phyloP scores from a whole-genome alignment of 1,140 invertebrate genomes.

The Contarinia nasturtii region DNA sequence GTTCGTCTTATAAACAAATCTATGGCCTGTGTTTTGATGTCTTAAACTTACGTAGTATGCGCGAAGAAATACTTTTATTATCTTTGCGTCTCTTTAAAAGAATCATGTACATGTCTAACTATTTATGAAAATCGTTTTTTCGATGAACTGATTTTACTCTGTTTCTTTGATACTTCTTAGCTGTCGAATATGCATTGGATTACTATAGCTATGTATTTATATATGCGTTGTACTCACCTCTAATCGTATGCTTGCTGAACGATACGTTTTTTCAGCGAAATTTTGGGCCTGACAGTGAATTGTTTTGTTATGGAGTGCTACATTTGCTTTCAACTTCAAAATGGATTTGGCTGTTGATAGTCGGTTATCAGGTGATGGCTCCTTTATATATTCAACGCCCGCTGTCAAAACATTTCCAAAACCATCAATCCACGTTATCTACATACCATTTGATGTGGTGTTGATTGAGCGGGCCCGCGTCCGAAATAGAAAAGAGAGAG shows the following conservation, averaged over 20 bases:
- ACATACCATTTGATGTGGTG: slow-evolving; percentile 4
- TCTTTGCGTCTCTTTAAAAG: too few species aligned
- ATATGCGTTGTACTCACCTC: slow-evolving; percentile 27
- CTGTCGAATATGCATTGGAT: not conserved
- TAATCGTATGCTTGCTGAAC: slow-evolving; percentile 40
- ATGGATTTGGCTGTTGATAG: slow-evolving; percentile 47
- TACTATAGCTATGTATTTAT: not conserved
- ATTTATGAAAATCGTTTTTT: not conserved
- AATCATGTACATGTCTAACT: too few species aligned
- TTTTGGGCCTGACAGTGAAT: slow-evolving; percentile 64
- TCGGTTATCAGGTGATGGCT: slow-evolving; percentile 40
- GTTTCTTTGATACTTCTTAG: too few species aligned
- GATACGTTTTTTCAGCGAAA: slow-evolving; percentile 43
- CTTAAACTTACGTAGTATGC: too few species aligned
- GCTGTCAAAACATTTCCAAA: slow-evolving; percentile 40
- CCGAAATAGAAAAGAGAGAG: too few species aligned
- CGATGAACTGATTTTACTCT: not conserved
- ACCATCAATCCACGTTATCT: slow-evolving; percentile 67
- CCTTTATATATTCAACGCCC: slow-evolving; percentile 37
- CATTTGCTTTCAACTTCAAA: slow-evolving; percentile 49
- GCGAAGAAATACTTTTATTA: too few species aligned
- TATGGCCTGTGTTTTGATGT: too few species aligned
- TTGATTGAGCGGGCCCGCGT: slow-evolving; percentile 10
- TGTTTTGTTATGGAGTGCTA: slow-evolving; percentile 57
- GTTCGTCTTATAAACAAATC: not conserved